A percentile compares a stretch with the other conserved stretches of the same genome.
Conservation (phyloP, 2,888 invertebrate species). For the Dendrolimus houi region DNA sequence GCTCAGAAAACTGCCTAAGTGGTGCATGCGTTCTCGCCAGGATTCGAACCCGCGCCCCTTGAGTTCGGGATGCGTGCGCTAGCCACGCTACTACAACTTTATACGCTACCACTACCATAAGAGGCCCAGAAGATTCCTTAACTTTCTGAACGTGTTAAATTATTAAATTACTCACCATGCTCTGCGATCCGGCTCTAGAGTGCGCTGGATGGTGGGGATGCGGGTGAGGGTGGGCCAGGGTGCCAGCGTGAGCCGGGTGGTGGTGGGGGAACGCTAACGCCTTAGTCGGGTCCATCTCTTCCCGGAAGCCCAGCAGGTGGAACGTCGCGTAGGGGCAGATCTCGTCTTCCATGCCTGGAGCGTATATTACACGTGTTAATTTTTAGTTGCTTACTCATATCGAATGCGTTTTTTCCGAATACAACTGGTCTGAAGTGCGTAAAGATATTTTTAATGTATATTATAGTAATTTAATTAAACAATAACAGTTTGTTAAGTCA, state of each 20-base stretch:
- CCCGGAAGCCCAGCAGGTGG: conserved; percentile 95
- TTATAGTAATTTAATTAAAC: too few relatives aligned
- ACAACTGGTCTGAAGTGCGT: too few relatives aligned
- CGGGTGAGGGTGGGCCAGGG: conserved; percentile 87
- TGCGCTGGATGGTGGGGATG: conserved; percentile 83
- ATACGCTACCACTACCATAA: too few relatives aligned
- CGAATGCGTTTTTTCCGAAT: too few relatives aligned
- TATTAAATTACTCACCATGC: conserved; percentile 79
- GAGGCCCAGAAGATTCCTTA: too few relatives aligned
- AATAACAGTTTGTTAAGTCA: too few relatives aligned
- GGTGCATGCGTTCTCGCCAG: too few relatives aligned
- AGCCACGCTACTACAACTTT: too few relatives aligned
- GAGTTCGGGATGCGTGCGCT: too few relatives aligned
- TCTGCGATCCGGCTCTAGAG: conserved; percentile 91
- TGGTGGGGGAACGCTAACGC: conserved; percentile 91
- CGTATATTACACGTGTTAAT: conserved; percentile 1
- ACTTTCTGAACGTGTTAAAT: neutral
- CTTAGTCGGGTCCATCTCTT: conserved; percentile 96
- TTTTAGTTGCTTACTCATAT: neutral
- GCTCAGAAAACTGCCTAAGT: too few relatives aligned
- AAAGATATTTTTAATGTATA: too few relatives aligned
- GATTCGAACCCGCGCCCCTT: too few relatives aligned
- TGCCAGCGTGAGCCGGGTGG: conserved; percentile 87
- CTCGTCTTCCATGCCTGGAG: conserved; percentile 93
- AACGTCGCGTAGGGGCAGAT: conserved; percentile 98